phyloP scores from a whole-genome alignment of 1,140 invertebrate species.

The Bactericera cockerelli region DNA sequence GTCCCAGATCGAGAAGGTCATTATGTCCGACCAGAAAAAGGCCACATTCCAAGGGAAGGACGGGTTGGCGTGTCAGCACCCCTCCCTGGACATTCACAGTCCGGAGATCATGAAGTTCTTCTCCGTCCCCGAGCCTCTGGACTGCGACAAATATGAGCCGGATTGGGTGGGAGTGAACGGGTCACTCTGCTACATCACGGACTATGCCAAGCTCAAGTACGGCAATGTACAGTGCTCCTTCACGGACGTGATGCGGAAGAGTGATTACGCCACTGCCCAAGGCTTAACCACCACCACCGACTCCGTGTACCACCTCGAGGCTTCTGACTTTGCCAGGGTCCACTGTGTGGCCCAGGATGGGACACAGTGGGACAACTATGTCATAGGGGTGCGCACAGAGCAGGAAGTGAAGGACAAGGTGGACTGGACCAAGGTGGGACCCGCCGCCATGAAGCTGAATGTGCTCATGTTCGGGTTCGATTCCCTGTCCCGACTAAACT shows the following conservation, averaged over 20 bases:
- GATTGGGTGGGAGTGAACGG: conserved; percentile 37
- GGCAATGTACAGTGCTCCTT: too few species aligned
- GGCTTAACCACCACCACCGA: conserved; percentile 34
- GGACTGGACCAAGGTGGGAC: conserved; percentile 35
- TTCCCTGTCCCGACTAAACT: conserved; percentile 72
- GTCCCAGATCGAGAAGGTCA: too few species aligned
- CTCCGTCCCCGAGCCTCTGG: conserved; percentile 37
- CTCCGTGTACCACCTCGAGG: conserved; percentile 39
- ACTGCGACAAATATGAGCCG: conserved; percentile 35
- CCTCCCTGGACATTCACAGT: too few species aligned
- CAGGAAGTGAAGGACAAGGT: conserved; percentile 29
- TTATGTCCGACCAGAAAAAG: too few species aligned
- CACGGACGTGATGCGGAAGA: conserved; percentile 42
- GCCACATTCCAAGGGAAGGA: too few species aligned
- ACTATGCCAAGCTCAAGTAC: conserved; percentile 22
- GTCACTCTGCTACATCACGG: conserved; percentile 25
- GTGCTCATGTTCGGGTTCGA: conserved; percentile 84
- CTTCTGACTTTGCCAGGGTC: conserved; percentile 49
- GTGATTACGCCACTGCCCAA: conserved; percentile 37
- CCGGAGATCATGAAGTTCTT: conserved; percentile 52
- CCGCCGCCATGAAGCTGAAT: conserved; percentile 42
- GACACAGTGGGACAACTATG: conserved; percentile 29
- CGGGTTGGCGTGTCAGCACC: too few species aligned
- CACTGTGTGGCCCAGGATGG: conserved; percentile 35
- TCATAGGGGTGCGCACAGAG: conserved; percentile 34